Base-by-base conservation (phyloP, 2,797 vertebrate species). In the Semaprochilodus insignis region DNA sequence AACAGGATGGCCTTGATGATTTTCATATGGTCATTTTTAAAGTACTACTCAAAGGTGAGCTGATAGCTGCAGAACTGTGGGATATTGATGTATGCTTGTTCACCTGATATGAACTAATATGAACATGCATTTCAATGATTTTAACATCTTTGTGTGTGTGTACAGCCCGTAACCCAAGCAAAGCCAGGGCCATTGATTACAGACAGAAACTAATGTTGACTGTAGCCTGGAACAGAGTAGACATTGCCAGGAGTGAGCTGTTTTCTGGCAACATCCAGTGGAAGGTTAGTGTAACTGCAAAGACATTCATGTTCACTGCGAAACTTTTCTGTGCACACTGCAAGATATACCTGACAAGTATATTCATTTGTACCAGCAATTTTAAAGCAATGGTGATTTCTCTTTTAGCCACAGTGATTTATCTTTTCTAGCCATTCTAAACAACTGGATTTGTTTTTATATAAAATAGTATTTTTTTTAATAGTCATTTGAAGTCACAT, bases 181-280 rank as follows among this genome's bases (percentile, higher is more conserved):
- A 1, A 44, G 6, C 40, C 5, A 6, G 40, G 8, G 93, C 95
- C 78, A 93, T 91, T 0, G 94, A 94, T 57, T 96, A 94, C 92
- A 93, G 85, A 14, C 96, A 97, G 10, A 96, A 97, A 83, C 89
- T 97, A 81, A 97, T 95, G 73, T 88, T 97, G 88, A 96, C 96
- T 0, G 96, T 97, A 82, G 95, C 96, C 83, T 97, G 96, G 96
- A 95, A 97, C 91, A 92, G 95, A 1, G 95, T 96, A 87, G 96
- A 97, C 90, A 96, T 97, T 2, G 96, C 96, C 40, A 96, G 95
- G 85, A 91, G 92, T 0, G 96, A 97, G 87, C 93, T 97, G 72
- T 97, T 97, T 89, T 95, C 95, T 4, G 96, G 96, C 31, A 92
- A 94, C 87, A 94, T 97, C 52, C 91, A 94, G 0, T 97, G 96